Evolutionary conservation across 2,113 vertebrate species (phyloP).

Genomic region (Hiodon tergisus): DNA sequence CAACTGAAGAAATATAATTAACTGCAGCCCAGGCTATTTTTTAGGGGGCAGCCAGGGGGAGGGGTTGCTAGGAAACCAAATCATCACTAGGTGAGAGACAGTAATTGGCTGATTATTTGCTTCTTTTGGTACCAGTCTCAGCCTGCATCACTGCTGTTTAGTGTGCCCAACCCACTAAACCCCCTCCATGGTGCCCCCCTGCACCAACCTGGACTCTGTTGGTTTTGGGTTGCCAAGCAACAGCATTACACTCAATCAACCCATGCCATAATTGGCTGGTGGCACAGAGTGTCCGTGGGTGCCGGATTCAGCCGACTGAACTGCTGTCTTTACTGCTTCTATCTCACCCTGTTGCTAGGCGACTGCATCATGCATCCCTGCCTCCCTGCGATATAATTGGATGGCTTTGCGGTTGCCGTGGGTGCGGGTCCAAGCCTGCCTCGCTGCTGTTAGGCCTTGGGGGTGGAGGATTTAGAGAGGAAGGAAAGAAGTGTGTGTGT

Average conservation of each 20-base stretch:
- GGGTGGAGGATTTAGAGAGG: constrained; percentile 39
- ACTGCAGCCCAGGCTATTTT: too few relatives aligned
- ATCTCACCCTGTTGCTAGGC: constrained; percentile 76
- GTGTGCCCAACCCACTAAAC: not conserved
- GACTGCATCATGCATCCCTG: constrained; percentile 70
- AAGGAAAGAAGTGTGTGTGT: constrained; percentile 29
- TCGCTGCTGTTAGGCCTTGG: constrained; percentile 63
- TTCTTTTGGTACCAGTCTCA: constrained; percentile 22
- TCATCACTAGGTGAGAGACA: constrained; percentile 15
- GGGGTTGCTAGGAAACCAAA: constrained; percentile 23
- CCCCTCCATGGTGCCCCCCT: constrained; percentile 1
- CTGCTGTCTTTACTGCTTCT: constrained; percentile 73
- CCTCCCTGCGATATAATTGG: constrained; percentile 65
- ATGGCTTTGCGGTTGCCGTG: constrained; percentile 69
- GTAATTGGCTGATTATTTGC: constrained; percentile 30
- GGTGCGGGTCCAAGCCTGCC: constrained; percentile 68
- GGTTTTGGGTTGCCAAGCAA: constrained; percentile 70
- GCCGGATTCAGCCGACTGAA: constrained; percentile 67
- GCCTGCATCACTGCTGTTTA: constrained; percentile 17
- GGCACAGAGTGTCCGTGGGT: constrained; percentile 58
- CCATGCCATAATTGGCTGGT: constrained; percentile 68
- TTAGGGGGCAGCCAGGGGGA: not conserved
- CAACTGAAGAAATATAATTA: too few relatives aligned
- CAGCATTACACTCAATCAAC: constrained; percentile 64
- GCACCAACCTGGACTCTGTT: constrained; percentile 9